These are phyloP conservation scores for Pituophis catenifer DNA, from an alignment of 2,113 vertebrate species.

Conservation along the genomic window DNA sequence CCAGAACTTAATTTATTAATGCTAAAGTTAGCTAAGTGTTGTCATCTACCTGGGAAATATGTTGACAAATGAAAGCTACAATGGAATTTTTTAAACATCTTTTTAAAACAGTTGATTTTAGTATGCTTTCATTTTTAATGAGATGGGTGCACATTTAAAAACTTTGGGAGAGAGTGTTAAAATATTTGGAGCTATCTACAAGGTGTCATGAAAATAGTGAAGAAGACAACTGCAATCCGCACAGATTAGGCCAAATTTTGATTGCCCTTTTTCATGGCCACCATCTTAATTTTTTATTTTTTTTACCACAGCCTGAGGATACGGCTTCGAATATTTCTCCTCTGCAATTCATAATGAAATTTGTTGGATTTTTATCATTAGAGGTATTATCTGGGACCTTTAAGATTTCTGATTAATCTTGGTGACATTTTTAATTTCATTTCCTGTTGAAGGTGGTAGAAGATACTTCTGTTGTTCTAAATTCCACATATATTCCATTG, in stretches of 20 bases:
- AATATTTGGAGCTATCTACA: background rate
- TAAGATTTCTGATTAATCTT: background rate
- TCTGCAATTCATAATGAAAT: background rate
- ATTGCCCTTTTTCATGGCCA: background rate
- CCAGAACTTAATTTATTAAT: background rate
- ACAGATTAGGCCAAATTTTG: background rate
- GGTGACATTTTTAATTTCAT: background rate
- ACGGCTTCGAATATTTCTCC: background rate
- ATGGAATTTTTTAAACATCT: background rate
- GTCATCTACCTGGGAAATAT: background rate
- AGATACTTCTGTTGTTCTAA: background rate
- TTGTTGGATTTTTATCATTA: background rate
- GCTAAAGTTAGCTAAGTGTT: background rate
- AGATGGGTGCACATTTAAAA: background rate
- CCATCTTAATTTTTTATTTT: background rate
- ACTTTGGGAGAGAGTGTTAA: background rate
- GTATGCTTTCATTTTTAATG: background rate
- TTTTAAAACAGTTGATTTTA: background rate
- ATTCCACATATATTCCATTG: background rate
- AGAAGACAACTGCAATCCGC: background rate
- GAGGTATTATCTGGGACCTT: background rate
- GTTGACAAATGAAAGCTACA: background rate
- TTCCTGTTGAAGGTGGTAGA: background rate
- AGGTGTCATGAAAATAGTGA: background rate
- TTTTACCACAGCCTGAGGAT: background rate